Evolutionary conservation across 1,140 invertebrate genomes (phyloP).

Genomic region (Helicoverpa armigera): DNA sequence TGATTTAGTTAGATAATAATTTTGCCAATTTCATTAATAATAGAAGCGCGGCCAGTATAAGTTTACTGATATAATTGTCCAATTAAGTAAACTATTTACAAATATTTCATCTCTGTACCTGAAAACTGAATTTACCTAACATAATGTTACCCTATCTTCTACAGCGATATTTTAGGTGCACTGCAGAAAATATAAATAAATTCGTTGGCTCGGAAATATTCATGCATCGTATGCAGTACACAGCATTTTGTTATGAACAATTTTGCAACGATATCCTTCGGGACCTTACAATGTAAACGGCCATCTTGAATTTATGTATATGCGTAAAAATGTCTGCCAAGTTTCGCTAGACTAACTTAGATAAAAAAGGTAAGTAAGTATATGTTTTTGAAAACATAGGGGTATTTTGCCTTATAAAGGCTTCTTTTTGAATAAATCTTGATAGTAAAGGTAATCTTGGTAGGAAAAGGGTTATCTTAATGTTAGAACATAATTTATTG

Average conservation of each 20-base stretch:
- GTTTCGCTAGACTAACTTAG: not conserved
- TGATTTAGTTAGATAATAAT: too few relatives aligned
- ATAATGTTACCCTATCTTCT: too few relatives aligned
- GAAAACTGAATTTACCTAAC: too few relatives aligned
- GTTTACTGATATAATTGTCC: too few relatives aligned
- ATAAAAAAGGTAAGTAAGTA: not conserved
- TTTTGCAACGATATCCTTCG: conserved; percentile 25
- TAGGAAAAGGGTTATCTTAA: too few relatives aligned
- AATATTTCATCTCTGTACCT: too few relatives aligned
- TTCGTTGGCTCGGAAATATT: conserved; percentile 20
- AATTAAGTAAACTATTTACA: too few relatives aligned
- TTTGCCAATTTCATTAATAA: too few relatives aligned
- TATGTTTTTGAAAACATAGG: not conserved
- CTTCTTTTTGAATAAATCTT: too few relatives aligned
- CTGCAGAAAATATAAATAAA: conserved; percentile 9
- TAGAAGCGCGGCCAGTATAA: too few relatives aligned
- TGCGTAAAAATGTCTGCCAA: conserved; percentile 29
- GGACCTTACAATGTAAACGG: not conserved
- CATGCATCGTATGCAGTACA: not conserved
- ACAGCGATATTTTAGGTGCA: not conserved
- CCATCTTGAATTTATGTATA: conserved; percentile 8
- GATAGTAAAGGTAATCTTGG: too few relatives aligned
- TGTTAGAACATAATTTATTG: too few relatives aligned
- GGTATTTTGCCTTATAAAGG: not conserved
- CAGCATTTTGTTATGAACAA: conserved; percentile 16